These are phyloP conservation scores for Beaufortia kweichowensis DNA, from an alignment of 2,113 vertebrate species.

Conservation along the genomic window DNA sequence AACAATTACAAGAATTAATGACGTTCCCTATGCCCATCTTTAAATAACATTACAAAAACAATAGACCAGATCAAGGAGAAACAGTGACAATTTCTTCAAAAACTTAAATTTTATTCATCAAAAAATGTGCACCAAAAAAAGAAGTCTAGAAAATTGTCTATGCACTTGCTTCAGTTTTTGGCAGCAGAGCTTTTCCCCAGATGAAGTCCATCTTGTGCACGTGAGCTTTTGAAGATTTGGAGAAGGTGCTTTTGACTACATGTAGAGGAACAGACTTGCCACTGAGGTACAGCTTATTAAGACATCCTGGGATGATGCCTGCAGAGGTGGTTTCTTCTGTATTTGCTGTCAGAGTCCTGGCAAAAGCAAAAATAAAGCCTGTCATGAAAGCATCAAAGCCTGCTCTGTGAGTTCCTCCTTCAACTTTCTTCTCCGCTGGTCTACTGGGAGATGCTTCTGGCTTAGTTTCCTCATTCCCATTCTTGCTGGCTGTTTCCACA, in stretches of 20 bases:
- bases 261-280: constrained; percentile 89
- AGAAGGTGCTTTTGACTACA: constrained; percentile 91
- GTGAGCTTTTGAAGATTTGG: constrained; percentile 90
- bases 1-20: no score
- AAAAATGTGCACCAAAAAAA: not conserved
- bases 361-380: constrained; percentile 87
- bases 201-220: constrained; percentile 86
- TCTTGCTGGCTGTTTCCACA: not conserved
- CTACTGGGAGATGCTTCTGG: not conserved
- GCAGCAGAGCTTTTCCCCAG: constrained; percentile 66
- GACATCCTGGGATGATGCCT: constrained; percentile 77
- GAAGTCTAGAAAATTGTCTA: not conserved
- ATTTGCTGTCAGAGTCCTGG: constrained; percentile 68
- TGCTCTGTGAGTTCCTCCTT: constrained; percentile 83
- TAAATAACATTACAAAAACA: not conserved
- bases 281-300: constrained; percentile 97
- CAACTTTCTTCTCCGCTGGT: constrained; percentile 52
- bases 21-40: no score
- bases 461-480: not conserved
- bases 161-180: not conserved
- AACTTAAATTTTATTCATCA: constrained; percentile 2
- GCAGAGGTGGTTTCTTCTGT: constrained; percentile 36
- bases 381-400: constrained; percentile 99
- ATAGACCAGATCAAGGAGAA: not conserved
- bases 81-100: not conserved